Percentiles rank a stretch among this genome's conserved stretches.
phyloP scores from a whole-genome alignment of 2,888 invertebrate genomes.

The Catocala nupta region DNA sequence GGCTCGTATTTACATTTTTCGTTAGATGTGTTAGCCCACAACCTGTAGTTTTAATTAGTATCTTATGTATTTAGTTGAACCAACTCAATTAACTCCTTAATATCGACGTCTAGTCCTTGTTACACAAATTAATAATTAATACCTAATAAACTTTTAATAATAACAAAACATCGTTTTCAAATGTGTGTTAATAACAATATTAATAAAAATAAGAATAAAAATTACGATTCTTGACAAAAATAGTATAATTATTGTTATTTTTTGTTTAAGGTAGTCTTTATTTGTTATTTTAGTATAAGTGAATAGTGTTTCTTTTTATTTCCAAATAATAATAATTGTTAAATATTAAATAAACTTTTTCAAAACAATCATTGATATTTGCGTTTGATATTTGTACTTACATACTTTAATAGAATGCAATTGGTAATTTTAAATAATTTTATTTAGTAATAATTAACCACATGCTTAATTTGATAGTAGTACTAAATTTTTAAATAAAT shows the following conservation, averaged over 20 bases:
- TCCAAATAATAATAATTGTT: neutral
- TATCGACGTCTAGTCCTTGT: neutral
- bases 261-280: neutral
- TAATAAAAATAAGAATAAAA: conserved; percentile 1
- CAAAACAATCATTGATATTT: neutral
- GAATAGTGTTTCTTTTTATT: neutral
- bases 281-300: neutral
- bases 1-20: conserved; percentile 12
- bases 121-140: neutral
- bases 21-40: neutral
- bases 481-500: conserved; percentile 7
- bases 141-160: neutral
- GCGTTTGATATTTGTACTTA: neutral
- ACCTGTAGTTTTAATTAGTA: conserved; percentile 1
- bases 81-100: neutral
- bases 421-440: conserved; percentile 27
- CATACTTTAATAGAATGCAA: conserved; percentile 13
- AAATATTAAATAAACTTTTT: neutral
- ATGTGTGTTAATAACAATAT: conserved; percentile 12
- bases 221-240: neutral
- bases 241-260: conserved; percentile 4
- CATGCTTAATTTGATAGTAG: conserved; percentile 14
- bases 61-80: neutral
- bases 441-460: neutral
- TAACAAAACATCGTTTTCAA: conserved; percentile 2